Base-by-base conservation (phyloP, 2,888 invertebrate genomes). In the Tholera decimalis region DNA sequence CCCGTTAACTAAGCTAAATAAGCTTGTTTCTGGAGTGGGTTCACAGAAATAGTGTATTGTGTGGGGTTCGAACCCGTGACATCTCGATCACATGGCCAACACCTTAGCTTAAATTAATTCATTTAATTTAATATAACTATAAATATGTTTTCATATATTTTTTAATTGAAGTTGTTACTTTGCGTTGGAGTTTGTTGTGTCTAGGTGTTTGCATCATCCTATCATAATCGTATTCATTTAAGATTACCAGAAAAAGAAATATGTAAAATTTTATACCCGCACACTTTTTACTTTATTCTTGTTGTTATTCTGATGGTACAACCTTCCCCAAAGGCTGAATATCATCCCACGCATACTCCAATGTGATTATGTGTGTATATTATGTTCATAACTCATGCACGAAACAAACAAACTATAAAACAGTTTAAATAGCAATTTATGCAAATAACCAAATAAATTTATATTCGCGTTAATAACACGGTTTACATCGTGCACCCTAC, bases 401-500 rank as follows among this genome's bases (percentile, higher is more conserved):
- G 72, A 79, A 82, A 82, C 84, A 85, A 87, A 87, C 84, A 88
- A 85, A 85, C 84, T 83, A 87, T 90, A 87, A 88, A 88, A 87
- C 87, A 85, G 84, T 86, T 89, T 85, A 85, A 89, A 88, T 83
- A 84, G 81, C 87, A 84, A 86, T 89, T 89, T 89, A 92, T 92
- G 90, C 88, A 90, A 92, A 93, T 90, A 87, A 89, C 85, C 80
- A 86, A 86, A 88, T 87, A 78, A 87, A 91, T 91, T 89, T 89
- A 90, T 88, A 89, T 88, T 83, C 83, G 86, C 80, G 86, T 85
- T 88, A 83, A 90, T 90, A 89, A 90, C 89, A 89, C 87, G 86
- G 78, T 87, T 88, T 89, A 90, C 83, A 82, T 79, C 82, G 83
- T 88, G 88, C 87, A 82, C 84, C 77, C 82, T 82, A 76, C 70